A percentile compares a stretch with the other conserved stretches of the same genome.
These are phyloP conservation scores for Colius striatus DNA, from an alignment of 2,113 vertebrate genomes.

Conservation along the genomic window DNA sequence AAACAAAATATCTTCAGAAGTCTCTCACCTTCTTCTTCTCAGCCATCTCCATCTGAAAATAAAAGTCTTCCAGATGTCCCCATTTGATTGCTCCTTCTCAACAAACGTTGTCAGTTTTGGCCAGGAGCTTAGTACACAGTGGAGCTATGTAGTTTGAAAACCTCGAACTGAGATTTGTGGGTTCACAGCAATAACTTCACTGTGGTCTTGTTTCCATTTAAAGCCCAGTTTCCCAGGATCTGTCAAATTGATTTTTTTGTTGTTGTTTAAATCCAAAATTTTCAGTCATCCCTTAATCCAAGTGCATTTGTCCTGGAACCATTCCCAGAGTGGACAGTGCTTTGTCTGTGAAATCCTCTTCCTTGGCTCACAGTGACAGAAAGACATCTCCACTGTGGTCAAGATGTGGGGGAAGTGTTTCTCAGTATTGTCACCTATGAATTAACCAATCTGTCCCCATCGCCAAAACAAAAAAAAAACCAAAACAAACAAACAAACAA, in stretches of 20 bases:
- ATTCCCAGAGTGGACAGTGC: background rate
- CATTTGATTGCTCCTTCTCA: background rate
- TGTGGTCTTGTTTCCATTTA: background rate
- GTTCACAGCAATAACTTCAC: background rate
- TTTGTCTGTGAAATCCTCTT: background rate
- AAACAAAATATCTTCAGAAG: background rate
- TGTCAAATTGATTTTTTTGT: background rate
- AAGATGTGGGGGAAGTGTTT: background rate
- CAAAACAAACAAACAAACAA: background rate
- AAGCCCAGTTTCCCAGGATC: background rate
- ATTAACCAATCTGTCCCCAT: background rate
- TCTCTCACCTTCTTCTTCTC: background rate
- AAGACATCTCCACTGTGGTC: background rate
- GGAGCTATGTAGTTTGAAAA: background rate
- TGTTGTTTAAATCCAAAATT: background rate
- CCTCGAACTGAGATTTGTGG: background rate
- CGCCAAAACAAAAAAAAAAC: too few relatives aligned
- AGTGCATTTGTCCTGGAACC: background rate
- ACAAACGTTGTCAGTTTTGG: background rate
- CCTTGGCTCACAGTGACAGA: background rate
- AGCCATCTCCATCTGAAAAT: background rate
- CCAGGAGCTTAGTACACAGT: background rate
- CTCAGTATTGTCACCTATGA: background rate
- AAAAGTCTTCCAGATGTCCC: background rate
- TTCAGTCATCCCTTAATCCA: background rate